Evolutionary conservation across 1,140 invertebrate genomes (phyloP), one percentile per base, ranked within the genome.

Genomic region (Scaptomyza hsui): DNA sequence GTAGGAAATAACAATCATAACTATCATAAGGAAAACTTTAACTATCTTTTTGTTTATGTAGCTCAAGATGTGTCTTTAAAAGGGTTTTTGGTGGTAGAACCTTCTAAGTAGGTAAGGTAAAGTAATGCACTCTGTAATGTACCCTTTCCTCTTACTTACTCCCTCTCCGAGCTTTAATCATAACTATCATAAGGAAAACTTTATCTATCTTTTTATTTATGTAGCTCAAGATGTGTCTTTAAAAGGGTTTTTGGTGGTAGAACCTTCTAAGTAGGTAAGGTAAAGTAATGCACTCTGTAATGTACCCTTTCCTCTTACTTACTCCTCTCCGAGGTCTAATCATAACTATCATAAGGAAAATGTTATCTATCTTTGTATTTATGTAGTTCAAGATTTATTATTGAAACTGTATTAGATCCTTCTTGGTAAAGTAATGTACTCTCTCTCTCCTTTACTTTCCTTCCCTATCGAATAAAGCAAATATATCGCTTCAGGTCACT

Each of bases 401-500:
- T 9, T 32, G 29, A 32, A 32, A 32, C 0, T 7, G 29, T 32
- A 3, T 32, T 12, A 32, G 9, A 3, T 32, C 29, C 29, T 32
- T 32, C n/a, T 12, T 3, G 24, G 6, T 32, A 9, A 32, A 12
- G 9, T 10, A 24, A 5, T 24, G 2, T 24, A 24, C 24, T 24
- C 4, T 24, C 21, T 6, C 4, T 35, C 4, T 10, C n/a, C 42
- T 19, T 10, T 26, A 29, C 39, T 41, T 47, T 29, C 2, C 3
- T 2, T 26, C 13, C 13, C 26, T 24, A n/a, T n/a, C 47, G 32
- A 13, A n/a, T 52, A 1, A 3, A 3, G 12, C 4, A 18, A 15
- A 67, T 53, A 67, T 52, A 71, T 72, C 62, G 53, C 37, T 51
- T 56, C 39, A 45, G 12, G 32, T 35, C 12, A 32, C 69, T 44